Percentiles rank a stretch among this genome's conserved stretches.
Conservation (phyloP, 2,797 vertebrate genomes). For the Chanos chanos region DNA sequence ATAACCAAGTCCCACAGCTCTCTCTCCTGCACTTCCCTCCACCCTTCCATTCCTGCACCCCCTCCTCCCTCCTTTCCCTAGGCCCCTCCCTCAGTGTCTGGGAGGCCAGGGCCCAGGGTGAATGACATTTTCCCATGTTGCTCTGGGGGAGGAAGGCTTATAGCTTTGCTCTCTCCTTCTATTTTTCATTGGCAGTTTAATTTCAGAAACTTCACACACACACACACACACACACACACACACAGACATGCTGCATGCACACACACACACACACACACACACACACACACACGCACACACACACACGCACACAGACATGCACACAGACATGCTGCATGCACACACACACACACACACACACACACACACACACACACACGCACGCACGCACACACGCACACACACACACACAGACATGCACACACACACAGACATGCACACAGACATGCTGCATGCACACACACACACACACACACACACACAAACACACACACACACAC, state of each 20-base stretch:
- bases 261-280: background rate
- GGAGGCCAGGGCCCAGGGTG: slow-evolving; percentile 46
- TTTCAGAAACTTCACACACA: slow-evolving; percentile 1
- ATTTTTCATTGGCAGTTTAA: slow-evolving; percentile 16
- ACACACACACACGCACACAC: background rate
- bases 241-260: background rate
- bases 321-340: no score
- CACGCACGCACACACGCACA: background rate
- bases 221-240: background rate
- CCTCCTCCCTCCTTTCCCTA: slow-evolving; percentile 25
- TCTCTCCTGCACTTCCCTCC: background rate
- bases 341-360: background rate
- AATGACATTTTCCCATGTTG: slow-evolving; percentile 36
- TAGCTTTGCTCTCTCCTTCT: background rate
- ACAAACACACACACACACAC: no score
- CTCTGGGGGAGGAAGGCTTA: slow-evolving; percentile 19
- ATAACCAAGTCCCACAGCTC: slow-evolving; percentile 15
- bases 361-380: background rate
- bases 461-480: no score
- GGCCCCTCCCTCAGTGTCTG: slow-evolving; percentile 37
- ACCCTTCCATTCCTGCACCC: background rate
- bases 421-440: no score
- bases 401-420: no score
- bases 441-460: no score
- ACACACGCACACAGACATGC: no score